Conservation (phyloP, 2,888 invertebrate species). For the Mamestra brassicae region DNA sequence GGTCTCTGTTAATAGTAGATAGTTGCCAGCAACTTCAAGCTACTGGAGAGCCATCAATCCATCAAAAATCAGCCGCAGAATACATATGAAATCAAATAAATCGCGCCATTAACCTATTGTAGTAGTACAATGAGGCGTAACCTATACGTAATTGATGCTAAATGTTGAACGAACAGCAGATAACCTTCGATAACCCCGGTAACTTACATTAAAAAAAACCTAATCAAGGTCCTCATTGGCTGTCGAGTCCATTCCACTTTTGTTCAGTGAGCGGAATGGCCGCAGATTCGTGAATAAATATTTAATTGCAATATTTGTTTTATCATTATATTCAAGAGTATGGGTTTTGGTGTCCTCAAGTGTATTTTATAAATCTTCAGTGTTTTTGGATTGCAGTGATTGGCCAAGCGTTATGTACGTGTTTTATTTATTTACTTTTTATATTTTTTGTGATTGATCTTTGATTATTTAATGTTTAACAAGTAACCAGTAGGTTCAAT, state of each 20-base stretch:
- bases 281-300: constrained; percentile 42
- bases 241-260: constrained; percentile 64
- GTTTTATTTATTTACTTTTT: constrained; percentile 15
- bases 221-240: constrained; percentile 68
- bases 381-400: constrained; percentile 58
- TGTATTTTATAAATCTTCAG: constrained; percentile 16
- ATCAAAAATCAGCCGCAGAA: not conserved
- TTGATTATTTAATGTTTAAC: no score
- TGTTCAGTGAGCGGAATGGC: constrained; percentile 64
- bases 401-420: constrained; percentile 45
- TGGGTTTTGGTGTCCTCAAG: constrained; percentile 18
- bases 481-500: not conserved
- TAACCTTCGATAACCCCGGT: constrained; percentile 74
- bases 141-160: constrained; percentile 49
- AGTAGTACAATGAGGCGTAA: constrained; percentile 21
- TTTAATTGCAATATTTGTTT: constrained; percentile 28
- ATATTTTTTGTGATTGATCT: no score
- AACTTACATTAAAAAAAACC: constrained; percentile 64
- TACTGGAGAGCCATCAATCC: not conserved
- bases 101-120: constrained; percentile 8
- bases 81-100: constrained; percentile 9
- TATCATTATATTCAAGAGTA: constrained; percentile 2
- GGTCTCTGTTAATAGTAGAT: not conserved
- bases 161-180: constrained; percentile 64
- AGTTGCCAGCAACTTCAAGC: not conserved